Conservation (phyloP, 2,888 invertebrate genomes). For the Trichopria drosophilae region DNA sequence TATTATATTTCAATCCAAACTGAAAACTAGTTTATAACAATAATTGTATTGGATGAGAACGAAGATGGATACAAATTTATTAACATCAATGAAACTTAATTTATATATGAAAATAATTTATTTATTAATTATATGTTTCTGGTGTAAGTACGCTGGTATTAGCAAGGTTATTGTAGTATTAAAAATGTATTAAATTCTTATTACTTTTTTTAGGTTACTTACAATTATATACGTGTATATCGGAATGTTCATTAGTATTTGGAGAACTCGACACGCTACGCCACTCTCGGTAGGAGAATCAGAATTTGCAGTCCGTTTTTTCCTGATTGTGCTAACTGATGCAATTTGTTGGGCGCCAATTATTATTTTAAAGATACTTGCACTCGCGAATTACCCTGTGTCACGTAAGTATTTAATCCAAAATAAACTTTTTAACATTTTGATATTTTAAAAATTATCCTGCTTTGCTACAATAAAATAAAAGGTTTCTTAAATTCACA, state of each 20-base stretch:
- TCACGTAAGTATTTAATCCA: conserved; percentile 57
- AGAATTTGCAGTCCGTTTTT: conserved; percentile 69
- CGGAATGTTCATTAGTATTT: conserved; percentile 67
- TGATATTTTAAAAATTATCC: too few relatives aligned
- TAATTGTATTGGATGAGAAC: too few relatives aligned
- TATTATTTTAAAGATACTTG: conserved; percentile 66
- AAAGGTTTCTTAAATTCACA: too few relatives aligned
- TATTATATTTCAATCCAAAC: too few relatives aligned
- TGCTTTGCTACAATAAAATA: too few relatives aligned
- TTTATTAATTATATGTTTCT: conserved; percentile 3
- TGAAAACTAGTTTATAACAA: too few relatives aligned
- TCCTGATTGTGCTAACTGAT: conserved; percentile 72
- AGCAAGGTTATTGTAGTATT: neutral
- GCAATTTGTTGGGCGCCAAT: conserved; percentile 74
- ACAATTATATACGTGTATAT: conserved; percentile 66
- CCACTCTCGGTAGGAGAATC: conserved; percentile 65
- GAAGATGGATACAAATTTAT: too few relatives aligned
- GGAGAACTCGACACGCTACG: conserved; percentile 65
- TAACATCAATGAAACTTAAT: neutral
- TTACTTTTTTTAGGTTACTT: conserved; percentile 57
- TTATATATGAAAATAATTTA: conserved; percentile 2
- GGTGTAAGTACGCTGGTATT: conserved; percentile 1
- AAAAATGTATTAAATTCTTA: neutral
- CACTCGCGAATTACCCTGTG: conserved; percentile 58
- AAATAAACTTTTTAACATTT: conserved; percentile 5